Evolutionary conservation across 1,140 invertebrate species (phyloP), one percentile per base, ranked within the genome.

Genomic region (Phocides pigmalion): DNA sequence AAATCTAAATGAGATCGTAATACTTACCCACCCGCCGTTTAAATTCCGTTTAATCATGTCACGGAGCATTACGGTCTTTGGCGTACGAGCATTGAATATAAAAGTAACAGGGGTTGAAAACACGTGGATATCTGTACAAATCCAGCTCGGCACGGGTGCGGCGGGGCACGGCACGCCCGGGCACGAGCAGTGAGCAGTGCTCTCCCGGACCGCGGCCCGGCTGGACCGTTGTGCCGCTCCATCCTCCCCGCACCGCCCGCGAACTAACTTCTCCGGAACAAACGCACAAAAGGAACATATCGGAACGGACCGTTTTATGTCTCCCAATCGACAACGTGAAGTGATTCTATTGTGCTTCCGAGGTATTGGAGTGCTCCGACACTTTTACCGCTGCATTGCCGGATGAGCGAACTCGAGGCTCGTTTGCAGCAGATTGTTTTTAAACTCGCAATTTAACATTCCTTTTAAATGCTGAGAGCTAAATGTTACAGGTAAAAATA

Each of bases 251-350:
- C 54, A 32, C 35, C 19, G 47, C 47, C 41, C 61, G 56, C 72
- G 68, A 74, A 66, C 68, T 66, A 84, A 84, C 79, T 84, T 82
- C 74, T 70, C 64, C 66, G 73, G 66, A 77, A 77, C 66, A 75
- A 70, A 66, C 53, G 62, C 47, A 68, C 68, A 78, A 74, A 74
- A 72, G 65, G 54, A 71, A 72, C 67, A 62, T 61, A 74, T 53
- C 56, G 58, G 66, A 73, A 69, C 68, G 61, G 51, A 66, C 65
- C 71, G 41, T 64, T 64, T 68, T 62, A 79, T 70, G 64, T 59
- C 61, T 11, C 28, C 5, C 28, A 4, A 32, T 32, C 62, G 70
- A 73, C 68, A 72, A 74, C 72, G 77, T 80, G 77, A 81, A 74
- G 76, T 80, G 78, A 41, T 41, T 61, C 32, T 42, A 47, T 71